phyloP scores from a whole-genome alignment of 2,888 invertebrate genomes.

The Lasius platythorax region DNA sequence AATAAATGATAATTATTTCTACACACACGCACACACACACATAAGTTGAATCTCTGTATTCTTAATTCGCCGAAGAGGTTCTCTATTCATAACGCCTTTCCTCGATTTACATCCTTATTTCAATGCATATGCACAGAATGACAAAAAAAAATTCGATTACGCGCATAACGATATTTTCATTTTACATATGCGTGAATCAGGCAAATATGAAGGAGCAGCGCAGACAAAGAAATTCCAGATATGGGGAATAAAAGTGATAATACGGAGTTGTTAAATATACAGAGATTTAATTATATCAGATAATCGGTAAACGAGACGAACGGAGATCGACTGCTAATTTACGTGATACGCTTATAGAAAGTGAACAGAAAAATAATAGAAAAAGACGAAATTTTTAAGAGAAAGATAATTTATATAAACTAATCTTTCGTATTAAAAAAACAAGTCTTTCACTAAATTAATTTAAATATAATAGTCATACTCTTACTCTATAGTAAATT shows the following conservation, averaged over 20 bases:
- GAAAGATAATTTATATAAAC: background rate
- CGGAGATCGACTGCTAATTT: background rate
- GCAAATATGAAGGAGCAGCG: background rate
- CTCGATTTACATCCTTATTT: background rate
- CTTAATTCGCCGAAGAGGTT: background rate
- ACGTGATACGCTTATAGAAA: background rate
- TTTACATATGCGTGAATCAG: no score
- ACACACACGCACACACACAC: background rate
- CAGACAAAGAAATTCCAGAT: no score
- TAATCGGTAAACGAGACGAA: background rate
- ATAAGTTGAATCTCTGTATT: background rate
- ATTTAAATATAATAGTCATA: background rate
- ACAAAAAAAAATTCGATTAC: no score
- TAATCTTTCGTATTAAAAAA: background rate
- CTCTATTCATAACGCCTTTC: background rate
- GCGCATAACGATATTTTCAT: no score
- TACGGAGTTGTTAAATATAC: no score
- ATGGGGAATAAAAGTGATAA: no score
- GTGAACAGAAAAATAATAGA: background rate
- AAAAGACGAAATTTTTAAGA: background rate
- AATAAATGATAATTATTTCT: background rate
- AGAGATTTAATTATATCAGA: no score
- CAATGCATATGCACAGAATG: background rate
- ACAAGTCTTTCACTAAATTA: background rate
- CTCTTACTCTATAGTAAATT: background rate